These are phyloP conservation scores for Sebastes miniatus DNA, from an alignment of 2,797 vertebrate species.

Conservation along the genomic window DNA sequence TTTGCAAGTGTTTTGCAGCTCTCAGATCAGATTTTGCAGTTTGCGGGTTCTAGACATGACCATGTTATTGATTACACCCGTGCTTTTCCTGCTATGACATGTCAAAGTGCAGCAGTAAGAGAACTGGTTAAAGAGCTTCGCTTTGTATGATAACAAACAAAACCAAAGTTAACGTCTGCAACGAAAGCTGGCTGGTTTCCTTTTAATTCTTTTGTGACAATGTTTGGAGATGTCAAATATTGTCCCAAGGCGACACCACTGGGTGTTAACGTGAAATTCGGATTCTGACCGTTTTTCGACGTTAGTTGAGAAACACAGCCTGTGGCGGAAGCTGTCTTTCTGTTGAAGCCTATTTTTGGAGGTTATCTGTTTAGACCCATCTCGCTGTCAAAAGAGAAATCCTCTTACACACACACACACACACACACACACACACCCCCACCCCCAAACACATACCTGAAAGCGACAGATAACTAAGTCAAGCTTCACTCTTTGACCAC, in stretches of 20 bases:
- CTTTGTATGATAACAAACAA: not conserved
- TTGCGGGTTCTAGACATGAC: too few species aligned
- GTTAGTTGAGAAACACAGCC: constrained; percentile 59
- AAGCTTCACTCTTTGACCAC: constrained; percentile 74
- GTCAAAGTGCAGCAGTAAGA: not conserved
- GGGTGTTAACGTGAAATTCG: constrained; percentile 22
- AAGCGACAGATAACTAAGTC: constrained; percentile 77
- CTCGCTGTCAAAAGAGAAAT: constrained; percentile 52
- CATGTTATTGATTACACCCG: constrained; percentile 10
- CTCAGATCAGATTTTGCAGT: too few species aligned
- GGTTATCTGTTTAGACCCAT: constrained; percentile 62
- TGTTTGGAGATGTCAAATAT: not conserved
- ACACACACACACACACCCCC: constrained; percentile 13
- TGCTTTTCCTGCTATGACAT: constrained; percentile 4
- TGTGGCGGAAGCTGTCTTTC: constrained; percentile 56
- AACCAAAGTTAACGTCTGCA: not conserved
- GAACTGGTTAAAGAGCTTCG: not conserved
- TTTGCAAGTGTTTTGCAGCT: too few species aligned
- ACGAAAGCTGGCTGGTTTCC: not conserved
- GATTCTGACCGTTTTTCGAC: constrained; percentile 43
- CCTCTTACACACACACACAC: not conserved
- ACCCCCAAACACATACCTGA: constrained; percentile 68
- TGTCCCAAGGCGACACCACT: not conserved
- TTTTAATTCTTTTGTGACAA: not conserved
- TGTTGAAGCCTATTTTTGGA: constrained; percentile 30